Conservation (phyloP, 1,140 invertebrate genomes). For the Acyrthosiphon pisum region DNA sequence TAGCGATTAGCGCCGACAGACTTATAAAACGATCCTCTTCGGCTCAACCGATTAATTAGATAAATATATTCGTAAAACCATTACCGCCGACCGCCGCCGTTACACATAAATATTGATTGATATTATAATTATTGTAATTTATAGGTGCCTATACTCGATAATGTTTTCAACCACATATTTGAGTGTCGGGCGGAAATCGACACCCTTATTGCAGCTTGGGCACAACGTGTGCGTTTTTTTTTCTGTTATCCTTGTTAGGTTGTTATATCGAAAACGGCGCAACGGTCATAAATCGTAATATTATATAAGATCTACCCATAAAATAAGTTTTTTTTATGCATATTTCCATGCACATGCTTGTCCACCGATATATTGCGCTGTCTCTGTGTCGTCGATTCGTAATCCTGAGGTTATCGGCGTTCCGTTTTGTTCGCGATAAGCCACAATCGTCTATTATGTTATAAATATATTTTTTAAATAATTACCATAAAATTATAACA, state of each 20-base stretch:
- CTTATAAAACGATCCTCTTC: not conserved
- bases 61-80: not conserved
- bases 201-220: not conserved
- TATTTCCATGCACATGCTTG: not conserved
- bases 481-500: not conserved
- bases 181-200: not conserved
- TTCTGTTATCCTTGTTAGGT: not conserved
- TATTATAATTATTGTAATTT: not conserved
- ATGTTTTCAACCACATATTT: conserved; percentile 21
- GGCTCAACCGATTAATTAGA: not conserved
- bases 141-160: not conserved
- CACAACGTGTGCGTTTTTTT: not conserved
- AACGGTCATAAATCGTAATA: not conserved
- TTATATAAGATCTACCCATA: not conserved
- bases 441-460: conserved; percentile 1
- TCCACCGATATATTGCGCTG: not conserved
- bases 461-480: not conserved
- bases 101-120: not conserved
- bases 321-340: not conserved
- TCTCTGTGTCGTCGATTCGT: not conserved
- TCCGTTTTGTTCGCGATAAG: conserved; percentile 29
- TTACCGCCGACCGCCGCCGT: not conserved
- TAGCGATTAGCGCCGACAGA: not conserved
- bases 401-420: conserved; percentile 37
- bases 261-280: not conserved